Percentiles rank a stretch among this genome's conserved stretches.
phyloP scores from a whole-genome alignment of 2,888 invertebrate genomes.

The Drosophila prostipennis region DNA sequence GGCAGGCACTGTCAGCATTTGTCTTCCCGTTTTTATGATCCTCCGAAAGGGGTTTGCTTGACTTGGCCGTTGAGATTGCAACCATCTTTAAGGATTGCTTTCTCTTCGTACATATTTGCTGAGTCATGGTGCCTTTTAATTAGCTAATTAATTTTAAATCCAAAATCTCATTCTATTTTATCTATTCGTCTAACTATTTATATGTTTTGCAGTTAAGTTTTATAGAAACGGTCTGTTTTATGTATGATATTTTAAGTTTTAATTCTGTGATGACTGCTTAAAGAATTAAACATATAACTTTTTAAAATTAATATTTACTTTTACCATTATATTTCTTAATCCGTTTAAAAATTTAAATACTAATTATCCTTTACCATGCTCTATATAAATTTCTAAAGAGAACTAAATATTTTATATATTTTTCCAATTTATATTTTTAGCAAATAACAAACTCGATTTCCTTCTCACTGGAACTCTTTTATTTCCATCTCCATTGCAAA shows the following conservation, averaged over 20 bases:
- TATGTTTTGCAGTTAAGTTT: too few species aligned
- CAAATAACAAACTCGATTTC: not conserved
- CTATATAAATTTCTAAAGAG: too few species aligned
- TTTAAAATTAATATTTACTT: too few species aligned
- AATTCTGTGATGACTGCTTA: too few species aligned
- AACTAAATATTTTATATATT: too few species aligned
- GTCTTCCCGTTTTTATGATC: conserved; percentile 36
- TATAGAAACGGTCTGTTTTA: too few species aligned
- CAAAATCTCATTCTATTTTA: not conserved
- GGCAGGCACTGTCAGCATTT: conserved; percentile 28
- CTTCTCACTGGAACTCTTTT: not conserved
- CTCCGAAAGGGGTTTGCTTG: conserved; percentile 8
- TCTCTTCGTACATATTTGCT: not conserved
- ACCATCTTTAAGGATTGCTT: not conserved
- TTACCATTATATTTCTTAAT: too few species aligned
- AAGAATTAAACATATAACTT: too few species aligned
- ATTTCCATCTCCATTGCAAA: conserved; percentile 24
- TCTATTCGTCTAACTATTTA: too few species aligned
- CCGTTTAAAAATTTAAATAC: too few species aligned
- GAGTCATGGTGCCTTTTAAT: not conserved
- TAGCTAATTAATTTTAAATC: not conserved
- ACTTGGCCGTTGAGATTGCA: conserved; percentile 27
- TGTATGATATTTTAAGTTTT: too few species aligned
- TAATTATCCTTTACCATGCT: not conserved
- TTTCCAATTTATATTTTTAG: not conserved